Evolutionary conservation across 1,140 invertebrate species (phyloP), one percentile per base, ranked within the genome.

Genomic region (Drosophila sechellia): DNA sequence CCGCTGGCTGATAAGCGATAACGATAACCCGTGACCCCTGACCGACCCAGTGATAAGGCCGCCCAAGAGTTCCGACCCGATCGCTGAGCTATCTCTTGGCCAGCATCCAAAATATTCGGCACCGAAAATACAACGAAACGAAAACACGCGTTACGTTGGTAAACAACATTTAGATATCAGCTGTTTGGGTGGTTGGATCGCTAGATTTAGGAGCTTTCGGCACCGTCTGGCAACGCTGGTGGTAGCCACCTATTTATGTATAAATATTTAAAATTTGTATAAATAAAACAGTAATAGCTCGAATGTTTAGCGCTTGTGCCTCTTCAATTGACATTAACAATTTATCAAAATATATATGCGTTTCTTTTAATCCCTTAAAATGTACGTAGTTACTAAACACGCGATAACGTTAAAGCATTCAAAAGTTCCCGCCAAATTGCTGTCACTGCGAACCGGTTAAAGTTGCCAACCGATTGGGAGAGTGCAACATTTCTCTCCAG

Each of bases 1-100:
- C 8, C 20, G 20, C 20, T 22, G 20, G 17, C 4, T 57, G 40
- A 57, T 57, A 57, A 45, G 40, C 12, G 22, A 5, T 25, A 4
- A 4, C 10, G 49, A 50, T 52, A 52, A 35, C 27, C 49, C 49
- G 27, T 35, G 31, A 35, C 49, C 49, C 10, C 13, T 15, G 22
- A 34, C 48, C 25, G 27, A 31, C 31, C 4, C 25, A 1, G 25
- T 58, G 59, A 61, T 61, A 58, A 59, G 55, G 22, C 31, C 56
- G 20, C 31, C 42, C 17, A 57, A 64, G 40, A 45, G 57, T 45
- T 20, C 25, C 59, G 20, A 22, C 20, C 20, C 20, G 20, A 25
- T 40, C 22, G 37, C n/a, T 37, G 20, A 31, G 35, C 27, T 64
- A 66, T 66, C 58, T 39, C 61, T 49, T 66, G 46, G 25, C 15